Evolutionary conservation across 2,888 invertebrate species (phyloP).

Genomic region (Aquatica leii): DNA sequence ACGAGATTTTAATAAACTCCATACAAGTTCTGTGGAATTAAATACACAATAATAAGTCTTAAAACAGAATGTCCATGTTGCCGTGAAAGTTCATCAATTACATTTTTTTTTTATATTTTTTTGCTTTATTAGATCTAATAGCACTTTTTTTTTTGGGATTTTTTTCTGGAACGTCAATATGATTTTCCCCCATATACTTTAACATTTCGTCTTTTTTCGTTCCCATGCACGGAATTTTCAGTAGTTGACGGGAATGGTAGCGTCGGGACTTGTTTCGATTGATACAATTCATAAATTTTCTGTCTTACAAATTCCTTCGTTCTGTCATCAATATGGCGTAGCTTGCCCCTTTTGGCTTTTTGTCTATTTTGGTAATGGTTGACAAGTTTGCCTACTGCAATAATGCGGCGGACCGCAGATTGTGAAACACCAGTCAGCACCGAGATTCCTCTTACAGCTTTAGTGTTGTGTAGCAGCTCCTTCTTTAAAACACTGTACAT

Average conservation of each 20-base stretch:
- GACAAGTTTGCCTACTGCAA: neutral
- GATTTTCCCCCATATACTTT: conserved; percentile 17
- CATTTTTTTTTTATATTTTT: conserved; percentile 3
- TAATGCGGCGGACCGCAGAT: neutral
- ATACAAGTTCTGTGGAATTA: conserved; percentile 33
- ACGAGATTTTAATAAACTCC: conserved; percentile 22
- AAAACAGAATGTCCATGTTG: neutral
- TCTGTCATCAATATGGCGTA: conserved; percentile 38
- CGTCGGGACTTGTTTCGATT: conserved; percentile 38
- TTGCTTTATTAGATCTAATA: conserved; percentile 18
- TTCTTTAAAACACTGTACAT: neutral
- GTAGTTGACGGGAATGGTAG: conserved; percentile 27
- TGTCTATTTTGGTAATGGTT: neutral
- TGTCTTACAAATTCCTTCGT: neutral
- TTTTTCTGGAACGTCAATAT: conserved; percentile 16
- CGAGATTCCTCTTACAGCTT: neutral
- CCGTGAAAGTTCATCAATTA: conserved; percentile 18
- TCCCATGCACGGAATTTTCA: conserved; percentile 16
- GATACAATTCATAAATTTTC: conserved; percentile 23
- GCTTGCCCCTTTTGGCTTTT: conserved; percentile 40
- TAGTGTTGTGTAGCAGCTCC: neutral
- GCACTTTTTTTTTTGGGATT: conserved; percentile 16
- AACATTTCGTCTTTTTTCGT: conserved; percentile 18
- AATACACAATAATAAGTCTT: conserved; percentile 33
- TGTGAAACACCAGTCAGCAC: neutral